Evolutionary conservation across 2,797 vertebrate species (phyloP).

Genomic region (Onychomys torridus): DNA sequence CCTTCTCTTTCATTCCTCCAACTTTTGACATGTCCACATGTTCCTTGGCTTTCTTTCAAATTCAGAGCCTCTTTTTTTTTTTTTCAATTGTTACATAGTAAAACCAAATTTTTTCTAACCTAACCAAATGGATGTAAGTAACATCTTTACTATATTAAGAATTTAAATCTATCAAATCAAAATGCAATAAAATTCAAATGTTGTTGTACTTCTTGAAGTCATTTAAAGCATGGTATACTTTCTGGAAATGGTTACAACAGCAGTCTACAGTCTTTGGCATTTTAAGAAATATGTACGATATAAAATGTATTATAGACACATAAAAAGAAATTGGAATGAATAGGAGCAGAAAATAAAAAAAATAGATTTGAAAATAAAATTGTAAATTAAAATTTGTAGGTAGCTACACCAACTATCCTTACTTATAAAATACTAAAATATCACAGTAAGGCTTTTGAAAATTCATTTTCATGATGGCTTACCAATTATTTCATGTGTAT

Average conservation of each 20-base stretch:
- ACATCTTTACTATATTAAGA: neutral
- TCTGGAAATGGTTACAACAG: neutral
- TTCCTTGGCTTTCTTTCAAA: neutral
- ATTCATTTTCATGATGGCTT: neutral
- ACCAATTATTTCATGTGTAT: neutral
- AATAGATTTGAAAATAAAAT: neutral
- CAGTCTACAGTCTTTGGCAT: neutral
- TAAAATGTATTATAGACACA: neutral
- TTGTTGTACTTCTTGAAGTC: neutral
- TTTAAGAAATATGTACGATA: neutral
- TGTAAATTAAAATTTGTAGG: neutral
- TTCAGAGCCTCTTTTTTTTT: too few species aligned
- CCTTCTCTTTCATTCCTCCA: neutral
- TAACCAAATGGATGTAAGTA: neutral
- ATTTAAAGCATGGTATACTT: neutral
- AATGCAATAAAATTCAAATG: neutral
- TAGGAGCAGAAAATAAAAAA: neutral
- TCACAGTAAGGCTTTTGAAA: neutral
- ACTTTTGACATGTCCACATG: fast-evolving
- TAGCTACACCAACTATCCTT: neutral
- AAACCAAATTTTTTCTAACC: neutral
- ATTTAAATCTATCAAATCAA: neutral
- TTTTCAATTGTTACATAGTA: neutral
- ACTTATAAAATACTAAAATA: neutral
- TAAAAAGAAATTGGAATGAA: neutral